These are phyloP conservation scores for Hydrolagus affinis DNA, from an alignment of 2,113 vertebrate species.

Conservation along the genomic window DNA sequence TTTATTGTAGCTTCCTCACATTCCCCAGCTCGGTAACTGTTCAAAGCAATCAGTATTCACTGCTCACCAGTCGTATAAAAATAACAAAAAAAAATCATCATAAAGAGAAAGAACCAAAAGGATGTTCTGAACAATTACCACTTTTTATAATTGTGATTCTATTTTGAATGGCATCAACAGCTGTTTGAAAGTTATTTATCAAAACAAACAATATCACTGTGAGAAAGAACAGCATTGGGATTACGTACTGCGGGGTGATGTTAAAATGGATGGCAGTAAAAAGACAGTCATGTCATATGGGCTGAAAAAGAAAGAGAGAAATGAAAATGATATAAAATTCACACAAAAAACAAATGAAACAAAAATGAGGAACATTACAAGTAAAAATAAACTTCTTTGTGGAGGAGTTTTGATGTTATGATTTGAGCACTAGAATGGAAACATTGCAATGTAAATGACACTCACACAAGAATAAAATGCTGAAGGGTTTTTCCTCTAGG, in stretches of 20 bases:
- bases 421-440: no score
- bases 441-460: no score
- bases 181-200: background rate
- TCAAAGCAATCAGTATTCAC: background rate
- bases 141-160: no score
- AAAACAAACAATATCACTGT: background rate
- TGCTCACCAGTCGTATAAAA: background rate
- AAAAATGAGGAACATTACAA: constrained; percentile 2
- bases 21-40: background rate
- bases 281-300: constrained; percentile 26
- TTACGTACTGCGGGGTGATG: constrained; percentile 14
- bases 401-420: background rate
- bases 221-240: background rate
- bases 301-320: constrained; percentile 29
- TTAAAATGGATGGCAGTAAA: constrained; percentile 27
- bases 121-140: no score
- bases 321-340: constrained; percentile 14
- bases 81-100: background rate
- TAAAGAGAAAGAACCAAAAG: background rate
- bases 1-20: background rate
- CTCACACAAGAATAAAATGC: no score
- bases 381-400: background rate
- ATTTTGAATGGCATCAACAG: no score
- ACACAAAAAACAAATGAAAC: constrained; percentile 14
- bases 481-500: no score